phyloP scores from a whole-genome alignment of 2,113 vertebrate genomes.

The Hemibagrus wyckioides region DNA sequence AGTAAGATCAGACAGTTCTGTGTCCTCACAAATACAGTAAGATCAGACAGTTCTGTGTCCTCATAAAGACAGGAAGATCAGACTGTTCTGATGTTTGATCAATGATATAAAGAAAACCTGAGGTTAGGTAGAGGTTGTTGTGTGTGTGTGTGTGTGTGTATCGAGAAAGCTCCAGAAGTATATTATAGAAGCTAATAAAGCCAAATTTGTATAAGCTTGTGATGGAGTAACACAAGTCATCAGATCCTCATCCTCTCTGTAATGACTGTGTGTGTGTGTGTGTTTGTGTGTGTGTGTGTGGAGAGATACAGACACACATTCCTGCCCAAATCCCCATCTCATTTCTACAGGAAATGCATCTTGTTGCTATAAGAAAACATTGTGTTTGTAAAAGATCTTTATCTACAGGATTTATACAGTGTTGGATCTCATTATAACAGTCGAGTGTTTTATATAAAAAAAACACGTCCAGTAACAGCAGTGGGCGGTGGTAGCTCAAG shows the following conservation, averaged over 20 bases:
- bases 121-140: neutral
- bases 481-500: no score
- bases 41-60: no score
- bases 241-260: neutral
- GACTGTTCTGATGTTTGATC: no score
- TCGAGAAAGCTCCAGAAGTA: neutral
- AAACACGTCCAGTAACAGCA: no score
- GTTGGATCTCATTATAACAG: neutral
- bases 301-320: neutral
- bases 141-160: neutral
- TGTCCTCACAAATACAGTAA: no score
- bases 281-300: neutral
- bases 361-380: neutral
- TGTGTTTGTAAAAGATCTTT: neutral
- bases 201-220: neutral
- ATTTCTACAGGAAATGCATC: neutral
- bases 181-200: conserved; percentile 1
- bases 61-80: no score
- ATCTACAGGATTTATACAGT: no score
- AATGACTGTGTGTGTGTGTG: neutral
- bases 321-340: neutral
- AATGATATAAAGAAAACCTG: no score
- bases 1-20: no score
- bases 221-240: neutral
- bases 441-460: no score